Evolutionary conservation across 1,140 invertebrate genomes (phyloP).

Genomic region (Chlorops oryzae): DNA sequence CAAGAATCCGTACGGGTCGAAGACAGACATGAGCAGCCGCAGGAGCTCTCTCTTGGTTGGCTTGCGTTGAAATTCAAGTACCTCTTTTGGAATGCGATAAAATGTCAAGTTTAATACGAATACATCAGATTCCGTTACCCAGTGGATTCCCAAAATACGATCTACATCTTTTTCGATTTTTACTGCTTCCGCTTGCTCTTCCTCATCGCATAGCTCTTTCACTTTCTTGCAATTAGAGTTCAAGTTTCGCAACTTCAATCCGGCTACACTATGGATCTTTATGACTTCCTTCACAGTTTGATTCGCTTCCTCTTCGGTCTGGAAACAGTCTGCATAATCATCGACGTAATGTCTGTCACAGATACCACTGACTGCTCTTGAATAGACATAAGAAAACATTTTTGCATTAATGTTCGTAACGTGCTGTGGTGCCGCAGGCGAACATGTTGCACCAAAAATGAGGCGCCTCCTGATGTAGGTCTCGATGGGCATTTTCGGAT

Average conservation of each 20-base stretch:
- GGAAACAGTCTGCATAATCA: slow-evolving; percentile 32
- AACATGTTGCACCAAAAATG: slow-evolving; percentile 32
- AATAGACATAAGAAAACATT: slow-evolving; percentile 1
- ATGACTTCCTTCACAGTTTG: slow-evolving; percentile 16
- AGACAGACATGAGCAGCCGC: too few relatives aligned
- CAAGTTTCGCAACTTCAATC: slow-evolving; percentile 17
- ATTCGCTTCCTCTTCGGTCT: slow-evolving; percentile 12
- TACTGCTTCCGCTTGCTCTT: not conserved
- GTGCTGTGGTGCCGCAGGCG: too few relatives aligned
- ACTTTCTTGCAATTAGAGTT: not conserved
- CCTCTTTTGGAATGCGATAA: not conserved
- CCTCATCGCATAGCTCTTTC: not conserved
- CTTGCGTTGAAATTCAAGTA: not conserved
- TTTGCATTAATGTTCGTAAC: slow-evolving; percentile 25
- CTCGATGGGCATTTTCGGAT: not conserved
- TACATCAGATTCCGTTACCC: not conserved
- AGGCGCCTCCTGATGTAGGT: slow-evolving; percentile 29
- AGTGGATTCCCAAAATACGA: slow-evolving; percentile 2
- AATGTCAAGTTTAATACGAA: not conserved
- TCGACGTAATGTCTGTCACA: slow-evolving; percentile 39
- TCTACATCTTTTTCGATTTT: not conserved
- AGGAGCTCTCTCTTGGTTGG: too few relatives aligned
- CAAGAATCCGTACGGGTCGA: slow-evolving; percentile 42
- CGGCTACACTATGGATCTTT: slow-evolving; percentile 17
- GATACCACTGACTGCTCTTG: slow-evolving; percentile 26